Evolutionary conservation across 1,140 invertebrate species (phyloP), one percentile per base, ranked within the genome.

Genomic region (Drosophila guanche): DNA sequence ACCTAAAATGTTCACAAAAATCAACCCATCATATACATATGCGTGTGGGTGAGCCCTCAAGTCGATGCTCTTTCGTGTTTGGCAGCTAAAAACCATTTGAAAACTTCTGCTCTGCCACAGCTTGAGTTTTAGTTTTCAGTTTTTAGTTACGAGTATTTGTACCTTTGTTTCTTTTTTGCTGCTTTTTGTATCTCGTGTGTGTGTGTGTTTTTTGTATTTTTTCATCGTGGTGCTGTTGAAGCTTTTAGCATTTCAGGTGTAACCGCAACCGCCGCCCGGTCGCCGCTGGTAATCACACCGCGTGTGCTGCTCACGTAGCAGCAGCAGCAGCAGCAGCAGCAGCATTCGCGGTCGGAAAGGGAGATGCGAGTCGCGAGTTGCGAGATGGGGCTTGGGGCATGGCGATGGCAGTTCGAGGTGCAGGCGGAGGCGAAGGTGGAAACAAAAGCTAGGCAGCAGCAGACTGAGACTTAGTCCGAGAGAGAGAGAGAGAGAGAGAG

Each of bases 231-330:
- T 37, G 33, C 33, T 37, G 33, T 23, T 47, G 8, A 10, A 42
- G 53, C 41, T 51, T 51, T 43, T 23, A 27, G 37, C 52, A 52
- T 41, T 72, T 72, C 56, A 73, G 70, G 70, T 79, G 76, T 56
- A 79, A 84, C 80, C 79, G 76, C 80, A 85, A 85, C 80, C 72
- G 54, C 76, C 72, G 63, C 57, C 68, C 25, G 69, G 12, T 53
- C 20, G 41, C 8, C 47, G 29, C 37, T 46, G 27, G 27, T 16
- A 16, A 33, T 14, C 37, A 37, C 29, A 16, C 33, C 80, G 81
- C 81, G 81, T 85, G 81, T 77, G 80, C 76, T 74, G 68, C 80
- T 86, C 80, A 85, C 81, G 81, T 85, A 85, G 81, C 61, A 56
- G 50, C 33, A 12, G 3, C 33, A 37, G 8, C 33, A 29, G 2